Percentiles rank a stretch among this genome's conserved stretches.
Evolutionary conservation across 2,113 vertebrate genomes (phyloP).

Genomic region (Boulengeromyrus knoepffleri): DNA sequence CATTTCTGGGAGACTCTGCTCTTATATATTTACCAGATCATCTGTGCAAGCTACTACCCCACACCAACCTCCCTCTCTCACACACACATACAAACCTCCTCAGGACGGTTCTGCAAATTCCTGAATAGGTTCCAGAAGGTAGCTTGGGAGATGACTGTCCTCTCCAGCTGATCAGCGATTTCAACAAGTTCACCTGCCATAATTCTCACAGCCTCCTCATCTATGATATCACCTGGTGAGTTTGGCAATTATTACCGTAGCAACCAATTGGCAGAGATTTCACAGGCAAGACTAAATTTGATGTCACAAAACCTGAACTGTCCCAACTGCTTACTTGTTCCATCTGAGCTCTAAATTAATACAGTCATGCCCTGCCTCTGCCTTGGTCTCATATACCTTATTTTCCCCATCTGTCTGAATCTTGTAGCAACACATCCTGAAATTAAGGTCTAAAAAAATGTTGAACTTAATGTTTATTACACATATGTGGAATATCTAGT

Average conservation of each 20-base stretch:
- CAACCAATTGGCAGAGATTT: not conserved
- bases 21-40: not conserved
- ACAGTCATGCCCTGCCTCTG: not conserved
- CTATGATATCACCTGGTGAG: constrained; percentile 26
- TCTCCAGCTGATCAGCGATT: constrained; percentile 55
- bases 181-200: constrained; percentile 42
- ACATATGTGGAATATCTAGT: not conserved
- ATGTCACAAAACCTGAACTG: not conserved
- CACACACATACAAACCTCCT: constrained; percentile 30
- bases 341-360: not conserved
- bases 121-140: constrained; percentile 38
- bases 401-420: too few relatives aligned
- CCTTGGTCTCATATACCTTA: too few relatives aligned
- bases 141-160: constrained; percentile 32
- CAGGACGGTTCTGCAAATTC: constrained; percentile 22
- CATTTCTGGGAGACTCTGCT: not conserved
- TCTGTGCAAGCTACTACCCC: not conserved
- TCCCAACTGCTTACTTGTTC: not conserved
- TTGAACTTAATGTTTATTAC: not conserved
- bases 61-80: not conserved
- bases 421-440: not conserved
- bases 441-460: not conserved
- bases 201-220: constrained; percentile 27
- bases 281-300: not conserved
- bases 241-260: not conserved